Percentiles rank a stretch among this genome's conserved stretches.
These are phyloP conservation scores for Deilephila porcellus DNA, from an alignment of 2,888 invertebrate species.

Conservation along the genomic window DNA sequence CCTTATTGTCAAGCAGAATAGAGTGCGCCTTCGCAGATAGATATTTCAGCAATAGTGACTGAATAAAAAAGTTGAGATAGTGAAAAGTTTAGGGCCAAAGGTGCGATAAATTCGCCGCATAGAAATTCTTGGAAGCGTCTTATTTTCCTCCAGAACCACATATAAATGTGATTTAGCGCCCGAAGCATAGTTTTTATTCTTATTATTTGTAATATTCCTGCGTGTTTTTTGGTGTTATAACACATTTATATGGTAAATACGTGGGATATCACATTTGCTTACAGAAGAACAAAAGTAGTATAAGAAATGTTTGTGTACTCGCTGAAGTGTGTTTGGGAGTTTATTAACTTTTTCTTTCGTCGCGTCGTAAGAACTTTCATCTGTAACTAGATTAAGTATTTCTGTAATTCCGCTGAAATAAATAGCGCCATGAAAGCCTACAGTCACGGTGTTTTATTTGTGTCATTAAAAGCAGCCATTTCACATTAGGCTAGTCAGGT, in stretches of 20 bases:
- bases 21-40: slow-evolving; percentile 45
- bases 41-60: slow-evolving; percentile 52
- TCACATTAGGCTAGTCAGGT: too few relatives aligned
- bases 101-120: slow-evolving; percentile 44
- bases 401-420: neutral
- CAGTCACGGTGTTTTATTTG: neutral
- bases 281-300: slow-evolving; percentile 43
- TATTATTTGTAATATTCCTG: slow-evolving; percentile 58
- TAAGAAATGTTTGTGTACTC: slow-evolving; percentile 38
- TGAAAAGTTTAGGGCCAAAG: slow-evolving; percentile 49
- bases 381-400: slow-evolving; percentile 4
- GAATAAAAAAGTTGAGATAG: slow-evolving; percentile 56
- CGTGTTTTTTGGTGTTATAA: slow-evolving; percentile 56
- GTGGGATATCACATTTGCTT: slow-evolving; percentile 47
- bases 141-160: slow-evolving; percentile 45
- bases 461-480: neutral
- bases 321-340: slow-evolving; percentile 37
- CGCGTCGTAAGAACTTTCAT: neutral
- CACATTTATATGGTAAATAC: slow-evolving; percentile 62
- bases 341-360: slow-evolving; percentile 38
- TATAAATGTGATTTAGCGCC: slow-evolving; percentile 45
- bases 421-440: neutral
- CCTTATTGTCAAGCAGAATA: slow-evolving; percentile 63
- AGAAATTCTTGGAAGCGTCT: slow-evolving; percentile 44
- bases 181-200: slow-evolving; percentile 47